A percentile compares a stretch with the other conserved stretches of the same genome.
Conservation (phyloP, 2,888 invertebrate genomes). For the Buathra laborator region DNA sequence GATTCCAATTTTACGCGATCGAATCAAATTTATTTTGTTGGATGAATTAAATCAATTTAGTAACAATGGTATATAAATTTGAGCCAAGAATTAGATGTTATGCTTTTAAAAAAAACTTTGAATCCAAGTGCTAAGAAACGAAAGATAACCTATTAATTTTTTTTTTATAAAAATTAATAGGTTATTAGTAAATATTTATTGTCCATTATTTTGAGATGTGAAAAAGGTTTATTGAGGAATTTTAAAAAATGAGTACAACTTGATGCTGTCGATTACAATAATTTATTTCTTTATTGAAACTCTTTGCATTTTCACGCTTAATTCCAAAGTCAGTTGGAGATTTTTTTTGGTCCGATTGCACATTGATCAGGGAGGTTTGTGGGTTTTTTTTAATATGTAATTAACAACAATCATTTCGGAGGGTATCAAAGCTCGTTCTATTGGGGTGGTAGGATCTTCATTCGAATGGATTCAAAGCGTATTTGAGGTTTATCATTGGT, state of each 20-base stretch:
- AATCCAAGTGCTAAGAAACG: no score
- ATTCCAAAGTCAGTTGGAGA: slow-evolving; percentile 35
- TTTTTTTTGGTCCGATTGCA: neutral
- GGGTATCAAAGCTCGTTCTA: neutral
- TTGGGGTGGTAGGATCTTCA: neutral
- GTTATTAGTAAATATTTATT: neutral
- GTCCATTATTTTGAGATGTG: neutral
- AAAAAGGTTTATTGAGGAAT: neutral
- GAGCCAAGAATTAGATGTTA: neutral
- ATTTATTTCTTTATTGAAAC: slow-evolving; percentile 45
- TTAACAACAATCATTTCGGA: slow-evolving; percentile 8
- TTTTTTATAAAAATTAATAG: neutral
- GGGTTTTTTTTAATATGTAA: neutral
- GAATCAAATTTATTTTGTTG: neutral
- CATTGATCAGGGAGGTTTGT: slow-evolving; percentile 32
- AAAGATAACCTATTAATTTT: neutral
- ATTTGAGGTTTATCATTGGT: slow-evolving; percentile 1
- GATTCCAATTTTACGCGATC: slow-evolving; percentile 42
- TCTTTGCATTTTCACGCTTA: slow-evolving; percentile 33
- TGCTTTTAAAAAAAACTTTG: no score
- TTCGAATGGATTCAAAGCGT: neutral
- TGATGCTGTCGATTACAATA: slow-evolving; percentile 18
- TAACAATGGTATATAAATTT: neutral
- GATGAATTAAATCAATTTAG: neutral
- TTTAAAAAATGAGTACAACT: neutral